These are phyloP conservation scores for Epistrophella euchroma DNA, from an alignment of 2,888 invertebrate genomes.

Conservation along the genomic window DNA sequence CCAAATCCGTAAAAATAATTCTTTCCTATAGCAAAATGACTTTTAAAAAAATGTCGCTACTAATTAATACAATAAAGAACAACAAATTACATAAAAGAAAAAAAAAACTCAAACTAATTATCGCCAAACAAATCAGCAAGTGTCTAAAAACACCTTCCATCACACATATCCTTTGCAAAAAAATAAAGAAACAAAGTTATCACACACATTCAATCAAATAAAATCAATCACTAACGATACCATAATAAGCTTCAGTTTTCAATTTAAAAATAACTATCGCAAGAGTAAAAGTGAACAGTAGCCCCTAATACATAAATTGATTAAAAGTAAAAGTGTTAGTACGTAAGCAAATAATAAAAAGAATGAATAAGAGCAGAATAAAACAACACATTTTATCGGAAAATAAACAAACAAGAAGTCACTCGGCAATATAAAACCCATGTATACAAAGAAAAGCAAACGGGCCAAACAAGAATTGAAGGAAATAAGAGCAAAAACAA, in stretches of 20 bases:
- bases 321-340: slow-evolving; percentile 76
- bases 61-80: slow-evolving; percentile 5
- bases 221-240: slow-evolving; percentile 69
- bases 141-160: slow-evolving; percentile 40
- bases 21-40: background rate
- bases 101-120: slow-evolving; percentile 1
- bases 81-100: background rate
- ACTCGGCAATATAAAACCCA: slow-evolving; percentile 68
- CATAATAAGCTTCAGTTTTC: slow-evolving; percentile 64
- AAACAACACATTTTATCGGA: slow-evolving; percentile 42
- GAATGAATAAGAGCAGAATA: slow-evolving; percentile 34
- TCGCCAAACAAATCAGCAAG: slow-evolving; percentile 29
- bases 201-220: slow-evolving; percentile 57
- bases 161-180: slow-evolving; percentile 58
- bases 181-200: slow-evolving; percentile 22
- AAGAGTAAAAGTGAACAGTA: slow-evolving; percentile 75
- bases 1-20: background rate
- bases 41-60: background rate
- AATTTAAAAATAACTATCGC: slow-evolving; percentile 64
- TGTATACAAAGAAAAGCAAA: slow-evolving; percentile 69
- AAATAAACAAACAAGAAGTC: slow-evolving; percentile 75
- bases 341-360: slow-evolving; percentile 72
- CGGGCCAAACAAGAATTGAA: slow-evolving; percentile 72
- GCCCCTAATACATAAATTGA: slow-evolving; percentile 72
- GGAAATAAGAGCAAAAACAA: slow-evolving; percentile 76